These are phyloP conservation scores for Deroplatys truncata DNA, from an alignment of 2,888 invertebrate species.

Conservation along the genomic window DNA sequence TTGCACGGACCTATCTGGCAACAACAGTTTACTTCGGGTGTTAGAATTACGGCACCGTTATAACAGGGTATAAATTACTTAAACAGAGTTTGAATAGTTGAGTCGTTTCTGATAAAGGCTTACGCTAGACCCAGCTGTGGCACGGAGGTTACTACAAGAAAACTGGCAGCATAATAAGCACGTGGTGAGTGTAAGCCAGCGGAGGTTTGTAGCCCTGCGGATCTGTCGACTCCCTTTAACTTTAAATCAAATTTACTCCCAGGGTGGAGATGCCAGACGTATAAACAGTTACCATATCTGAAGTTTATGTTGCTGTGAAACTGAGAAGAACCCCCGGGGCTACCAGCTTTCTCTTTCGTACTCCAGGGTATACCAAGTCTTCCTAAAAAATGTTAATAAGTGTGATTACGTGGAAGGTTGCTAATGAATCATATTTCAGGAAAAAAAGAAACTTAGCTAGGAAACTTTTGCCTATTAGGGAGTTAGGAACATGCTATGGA, in stretches of 20 bases:
- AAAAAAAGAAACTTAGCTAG: too few relatives aligned
- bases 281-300: background rate
- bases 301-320: background rate
- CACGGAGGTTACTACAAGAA: too few relatives aligned
- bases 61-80: too few relatives aligned
- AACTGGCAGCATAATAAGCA: background rate
- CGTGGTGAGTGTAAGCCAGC: background rate
- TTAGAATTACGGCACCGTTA: too few relatives aligned
- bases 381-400: background rate
- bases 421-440: background rate
- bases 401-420: background rate
- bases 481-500: too few relatives aligned
- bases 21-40: too few relatives aligned
- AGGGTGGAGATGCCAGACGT: background rate
- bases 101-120: too few relatives aligned
- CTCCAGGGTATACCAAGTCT: background rate
- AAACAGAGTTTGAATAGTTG: too few relatives aligned
- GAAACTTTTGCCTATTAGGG: too few relatives aligned
- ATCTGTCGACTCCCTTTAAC: background rate
- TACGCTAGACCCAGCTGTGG: too few relatives aligned
- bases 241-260: background rate
- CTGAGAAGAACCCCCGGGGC: background rate
- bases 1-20: too few relatives aligned
- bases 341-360: background rate
- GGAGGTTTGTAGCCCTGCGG: background rate